phyloP scores from a whole-genome alignment of 2,797 vertebrate species.

The Steatocranus sp. region DNA sequence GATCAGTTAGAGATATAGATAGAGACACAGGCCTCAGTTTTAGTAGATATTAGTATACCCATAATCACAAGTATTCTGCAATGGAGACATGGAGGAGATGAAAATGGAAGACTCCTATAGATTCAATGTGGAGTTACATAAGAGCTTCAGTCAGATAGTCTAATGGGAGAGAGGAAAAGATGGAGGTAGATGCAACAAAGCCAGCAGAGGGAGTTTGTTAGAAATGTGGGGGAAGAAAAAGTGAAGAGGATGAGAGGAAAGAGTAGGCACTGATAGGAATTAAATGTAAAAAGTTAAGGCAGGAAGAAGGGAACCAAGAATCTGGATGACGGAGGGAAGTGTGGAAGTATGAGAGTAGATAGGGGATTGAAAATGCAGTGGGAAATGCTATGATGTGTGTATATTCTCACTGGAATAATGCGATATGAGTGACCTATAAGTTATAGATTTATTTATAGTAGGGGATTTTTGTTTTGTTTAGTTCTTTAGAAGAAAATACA shows the following conservation, averaged over 20 bases:
- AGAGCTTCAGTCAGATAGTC: slow-evolving; percentile 18
- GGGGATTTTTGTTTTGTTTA: background rate
- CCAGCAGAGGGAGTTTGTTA: slow-evolving; percentile 22
- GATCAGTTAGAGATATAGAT: background rate
- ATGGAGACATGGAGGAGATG: background rate
- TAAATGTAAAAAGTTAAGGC: slow-evolving; percentile 12
- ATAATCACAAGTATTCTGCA: background rate
- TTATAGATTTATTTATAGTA: background rate
- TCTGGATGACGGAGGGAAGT: background rate
- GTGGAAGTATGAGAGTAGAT: background rate
- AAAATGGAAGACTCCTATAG: slow-evolving; percentile 28
- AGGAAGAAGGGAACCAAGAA: background rate
- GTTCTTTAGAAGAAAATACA: background rate
- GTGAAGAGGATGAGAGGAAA: slow-evolving; percentile 32
- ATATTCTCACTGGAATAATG: background rate
- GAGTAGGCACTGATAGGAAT: slow-evolving; percentile 23
- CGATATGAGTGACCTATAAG: background rate
- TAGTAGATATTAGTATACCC: background rate
- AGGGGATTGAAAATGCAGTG: background rate
- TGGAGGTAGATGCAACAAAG: slow-evolving; percentile 26
- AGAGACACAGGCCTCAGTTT: background rate
- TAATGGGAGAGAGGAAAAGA: slow-evolving; percentile 29
- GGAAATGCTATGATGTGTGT: background rate
- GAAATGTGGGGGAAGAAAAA: slow-evolving; percentile 22
- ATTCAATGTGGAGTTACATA: slow-evolving; percentile 33